These are phyloP conservation scores for Parnassius mnemosyne DNA, from an alignment of 2,888 invertebrate species.

Conservation along the genomic window DNA sequence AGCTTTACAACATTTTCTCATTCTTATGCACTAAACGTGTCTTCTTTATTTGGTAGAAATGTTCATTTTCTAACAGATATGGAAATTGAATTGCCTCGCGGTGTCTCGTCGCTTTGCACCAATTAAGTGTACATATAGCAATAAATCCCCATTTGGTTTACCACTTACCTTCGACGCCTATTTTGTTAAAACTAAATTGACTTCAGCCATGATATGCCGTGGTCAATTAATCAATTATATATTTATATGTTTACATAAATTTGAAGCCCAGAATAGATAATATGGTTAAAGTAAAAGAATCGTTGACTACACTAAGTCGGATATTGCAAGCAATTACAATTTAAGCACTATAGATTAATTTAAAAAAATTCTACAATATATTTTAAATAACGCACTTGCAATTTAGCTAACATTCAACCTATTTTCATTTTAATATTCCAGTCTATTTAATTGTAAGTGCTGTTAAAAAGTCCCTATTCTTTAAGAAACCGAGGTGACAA, in stretches of 20 bases:
- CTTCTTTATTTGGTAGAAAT: constrained; percentile 33
- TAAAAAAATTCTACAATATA: no score
- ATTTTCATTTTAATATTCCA: no score
- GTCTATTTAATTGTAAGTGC: no score
- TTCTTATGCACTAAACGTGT: constrained; percentile 10
- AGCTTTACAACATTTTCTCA: constrained; percentile 23
- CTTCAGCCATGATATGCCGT: constrained; percentile 31
- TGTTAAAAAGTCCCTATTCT: no score
- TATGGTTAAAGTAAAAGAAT: background rate
- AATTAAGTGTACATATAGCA: constrained; percentile 60
- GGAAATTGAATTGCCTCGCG: constrained; percentile 47
- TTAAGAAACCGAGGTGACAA: no score
- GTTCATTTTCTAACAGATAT: constrained; percentile 41
- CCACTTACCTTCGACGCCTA: constrained; percentile 45
- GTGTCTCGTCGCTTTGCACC: constrained; percentile 37
- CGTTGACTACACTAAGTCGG: background rate
- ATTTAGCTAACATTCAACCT: no score
- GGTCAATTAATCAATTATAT: constrained; percentile 34
- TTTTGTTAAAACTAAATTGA: constrained; percentile 39
- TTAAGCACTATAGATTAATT: background rate
- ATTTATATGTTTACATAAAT: constrained; percentile 23
- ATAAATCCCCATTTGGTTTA: constrained; percentile 48
- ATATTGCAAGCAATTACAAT: constrained; percentile 2
- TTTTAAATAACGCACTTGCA: no score
- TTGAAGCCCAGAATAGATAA: no score